Percentiles rank a stretch among this genome's conserved stretches.
Conservation (phyloP, 2,888 invertebrate species). For the Nomada flava region DNA sequence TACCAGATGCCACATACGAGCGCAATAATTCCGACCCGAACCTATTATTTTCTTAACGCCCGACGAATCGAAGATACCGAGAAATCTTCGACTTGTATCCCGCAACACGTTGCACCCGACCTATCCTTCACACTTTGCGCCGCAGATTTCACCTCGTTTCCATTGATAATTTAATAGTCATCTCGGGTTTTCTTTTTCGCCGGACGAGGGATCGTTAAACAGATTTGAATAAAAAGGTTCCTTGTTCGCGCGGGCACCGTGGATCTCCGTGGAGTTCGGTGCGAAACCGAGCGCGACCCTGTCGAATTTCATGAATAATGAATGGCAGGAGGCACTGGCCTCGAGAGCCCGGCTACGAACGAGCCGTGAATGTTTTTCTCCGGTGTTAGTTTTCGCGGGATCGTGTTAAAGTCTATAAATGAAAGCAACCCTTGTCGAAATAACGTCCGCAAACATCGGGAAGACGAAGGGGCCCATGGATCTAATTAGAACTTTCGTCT, state of each 20-base stretch:
- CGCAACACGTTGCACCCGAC: too few species aligned
- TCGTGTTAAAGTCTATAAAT: background rate
- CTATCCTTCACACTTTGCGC: background rate
- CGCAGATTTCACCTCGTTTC: background rate
- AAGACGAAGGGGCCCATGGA: background rate
- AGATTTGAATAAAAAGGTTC: background rate
- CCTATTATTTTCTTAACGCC: constrained; percentile 26
- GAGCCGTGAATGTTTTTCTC: constrained; percentile 3
- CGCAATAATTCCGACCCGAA: constrained; percentile 31
- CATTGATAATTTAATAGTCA: constrained; percentile 11
- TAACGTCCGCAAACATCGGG: background rate
- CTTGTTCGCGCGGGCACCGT: background rate
- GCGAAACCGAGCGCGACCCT: constrained; percentile 15
- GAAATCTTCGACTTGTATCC: too few species aligned
- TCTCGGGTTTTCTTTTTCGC: too few species aligned
- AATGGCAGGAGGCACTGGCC: constrained; percentile 12
- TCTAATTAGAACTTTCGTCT: constrained; percentile 23
- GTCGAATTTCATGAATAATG: constrained; percentile 46
- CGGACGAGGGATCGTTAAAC: background rate
- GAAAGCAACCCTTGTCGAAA: background rate
- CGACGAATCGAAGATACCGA: background rate
- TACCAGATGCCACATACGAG: constrained; percentile 40
- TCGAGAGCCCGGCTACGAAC: background rate
- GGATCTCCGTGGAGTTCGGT: background rate
- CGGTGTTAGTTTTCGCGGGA: background rate